Evolutionary conservation across 2,113 vertebrate species (phyloP).

Genomic region (Dipodomys merriami): DNA sequence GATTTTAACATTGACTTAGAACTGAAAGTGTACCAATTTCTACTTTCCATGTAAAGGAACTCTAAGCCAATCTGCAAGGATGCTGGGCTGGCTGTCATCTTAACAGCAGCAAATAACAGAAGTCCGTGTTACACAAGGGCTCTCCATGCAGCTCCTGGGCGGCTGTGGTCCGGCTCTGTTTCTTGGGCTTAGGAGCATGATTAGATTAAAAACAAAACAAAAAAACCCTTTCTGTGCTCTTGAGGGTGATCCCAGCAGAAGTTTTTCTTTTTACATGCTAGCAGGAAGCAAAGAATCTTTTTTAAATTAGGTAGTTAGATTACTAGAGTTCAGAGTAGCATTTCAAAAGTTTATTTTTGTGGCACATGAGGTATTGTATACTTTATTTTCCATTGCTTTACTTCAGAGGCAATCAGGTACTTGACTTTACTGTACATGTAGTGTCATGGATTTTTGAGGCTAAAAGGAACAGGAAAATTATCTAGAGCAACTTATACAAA

Average conservation of each 20-base stretch:
- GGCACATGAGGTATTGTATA: background rate
- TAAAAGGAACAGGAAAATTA: background rate
- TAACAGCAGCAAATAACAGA: background rate
- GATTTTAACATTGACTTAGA: conserved; percentile 91
- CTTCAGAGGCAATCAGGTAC: background rate
- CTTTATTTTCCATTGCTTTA: background rate
- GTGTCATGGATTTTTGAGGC: background rate
- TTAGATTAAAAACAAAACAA: background rate
- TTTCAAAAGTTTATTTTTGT: conserved; percentile 26
- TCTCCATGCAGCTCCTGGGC: too few species aligned
- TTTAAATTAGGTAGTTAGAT: conserved; percentile 13
- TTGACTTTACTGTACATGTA: background rate
- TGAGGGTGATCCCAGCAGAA: background rate
- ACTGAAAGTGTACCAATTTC: background rate
- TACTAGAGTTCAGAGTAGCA: background rate
- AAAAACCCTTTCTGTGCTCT: background rate
- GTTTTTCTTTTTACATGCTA: background rate
- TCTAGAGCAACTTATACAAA: background rate
- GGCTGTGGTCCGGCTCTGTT: background rate
- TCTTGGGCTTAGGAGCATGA: background rate
- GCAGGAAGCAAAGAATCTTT: background rate
- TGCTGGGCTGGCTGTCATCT: background rate
- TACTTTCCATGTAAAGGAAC: background rate
- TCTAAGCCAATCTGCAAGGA: background rate
- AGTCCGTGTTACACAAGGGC: background rate